A percentile compares a stretch with the other conserved stretches of the same genome.
phyloP scores from a whole-genome alignment of 2,888 invertebrate genomes.

The Dasypogon diadema region DNA sequence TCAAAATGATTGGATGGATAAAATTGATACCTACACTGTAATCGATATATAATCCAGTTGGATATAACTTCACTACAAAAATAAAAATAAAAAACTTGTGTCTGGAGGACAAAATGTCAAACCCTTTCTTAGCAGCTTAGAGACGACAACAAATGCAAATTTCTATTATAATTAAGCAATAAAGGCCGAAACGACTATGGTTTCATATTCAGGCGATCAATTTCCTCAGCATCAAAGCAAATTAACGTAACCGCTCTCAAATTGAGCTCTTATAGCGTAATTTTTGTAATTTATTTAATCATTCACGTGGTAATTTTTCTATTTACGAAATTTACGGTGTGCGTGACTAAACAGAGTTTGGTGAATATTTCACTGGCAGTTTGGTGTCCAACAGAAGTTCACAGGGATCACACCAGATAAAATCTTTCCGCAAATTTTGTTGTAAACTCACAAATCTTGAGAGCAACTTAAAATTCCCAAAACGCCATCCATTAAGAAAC shows the following conservation, averaged over 20 bases:
- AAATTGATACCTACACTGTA: too few species aligned
- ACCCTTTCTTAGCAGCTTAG: too few species aligned
- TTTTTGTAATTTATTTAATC: slow-evolving; percentile 24
- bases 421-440: not conserved
- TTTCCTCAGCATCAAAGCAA: not conserved
- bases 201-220: not conserved
- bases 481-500: slow-evolving; percentile 41
- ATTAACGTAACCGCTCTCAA: not conserved
- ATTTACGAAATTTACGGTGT: slow-evolving; percentile 32
- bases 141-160: not conserved
- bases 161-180: slow-evolving; percentile 26
- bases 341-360: not conserved
- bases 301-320: slow-evolving; percentile 39
- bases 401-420: not conserved
- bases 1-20: too few species aligned
- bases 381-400: not conserved
- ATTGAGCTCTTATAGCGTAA: not conserved
- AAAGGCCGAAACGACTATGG: not conserved
- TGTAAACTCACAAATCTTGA: not conserved
- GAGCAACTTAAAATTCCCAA: slow-evolving; percentile 17
- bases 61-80: too few species aligned
- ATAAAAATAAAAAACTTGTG: too few species aligned
- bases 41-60: too few species aligned
- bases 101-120: too few species aligned
- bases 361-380: not conserved